Percentiles rank a stretch among this genome's conserved stretches.
Evolutionary conservation across 2,113 vertebrate species (phyloP).

Genomic region (Merops nubicus): DNA sequence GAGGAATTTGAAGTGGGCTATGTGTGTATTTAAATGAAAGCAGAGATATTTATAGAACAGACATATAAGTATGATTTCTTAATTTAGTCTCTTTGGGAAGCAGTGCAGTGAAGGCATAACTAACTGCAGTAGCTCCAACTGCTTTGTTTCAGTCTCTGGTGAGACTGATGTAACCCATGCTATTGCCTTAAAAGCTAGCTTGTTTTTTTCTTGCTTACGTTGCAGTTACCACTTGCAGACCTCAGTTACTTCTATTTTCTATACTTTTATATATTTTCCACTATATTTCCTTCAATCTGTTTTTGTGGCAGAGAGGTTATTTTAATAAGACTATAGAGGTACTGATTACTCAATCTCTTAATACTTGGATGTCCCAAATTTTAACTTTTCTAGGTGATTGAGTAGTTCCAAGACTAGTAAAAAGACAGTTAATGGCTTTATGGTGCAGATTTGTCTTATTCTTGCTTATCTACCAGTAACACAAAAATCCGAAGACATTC

Average conservation of each 20-base stretch:
- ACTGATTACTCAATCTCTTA: neutral
- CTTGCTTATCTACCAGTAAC: neutral
- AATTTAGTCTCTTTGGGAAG: constrained; percentile 43
- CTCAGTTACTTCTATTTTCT: neutral
- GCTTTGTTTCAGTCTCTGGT: neutral
- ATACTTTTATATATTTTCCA: no score
- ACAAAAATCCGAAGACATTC: neutral
- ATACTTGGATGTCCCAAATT: neutral
- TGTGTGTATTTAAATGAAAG: neutral
- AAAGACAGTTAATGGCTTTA: neutral
- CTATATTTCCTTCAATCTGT: neutral
- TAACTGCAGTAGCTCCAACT: neutral
- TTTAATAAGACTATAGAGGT: neutral
- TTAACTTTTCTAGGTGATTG: neutral
- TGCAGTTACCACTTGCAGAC: neutral
- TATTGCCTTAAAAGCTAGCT: neutral
- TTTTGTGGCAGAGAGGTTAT: neutral
- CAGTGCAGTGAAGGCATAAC: neutral
- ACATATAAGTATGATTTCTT: constrained; percentile 17
- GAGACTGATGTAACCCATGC: fast-evolving
- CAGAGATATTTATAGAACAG: constrained; percentile 10
- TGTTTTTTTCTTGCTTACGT: neutral
- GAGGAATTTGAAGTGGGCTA: neutral
- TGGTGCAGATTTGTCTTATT: neutral
- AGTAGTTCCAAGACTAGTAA: neutral